A percentile compares a stretch with the other conserved stretches of the same genome.
phyloP scores from a whole-genome alignment of 2,797 vertebrate species.

The Scolopax rusticola region DNA sequence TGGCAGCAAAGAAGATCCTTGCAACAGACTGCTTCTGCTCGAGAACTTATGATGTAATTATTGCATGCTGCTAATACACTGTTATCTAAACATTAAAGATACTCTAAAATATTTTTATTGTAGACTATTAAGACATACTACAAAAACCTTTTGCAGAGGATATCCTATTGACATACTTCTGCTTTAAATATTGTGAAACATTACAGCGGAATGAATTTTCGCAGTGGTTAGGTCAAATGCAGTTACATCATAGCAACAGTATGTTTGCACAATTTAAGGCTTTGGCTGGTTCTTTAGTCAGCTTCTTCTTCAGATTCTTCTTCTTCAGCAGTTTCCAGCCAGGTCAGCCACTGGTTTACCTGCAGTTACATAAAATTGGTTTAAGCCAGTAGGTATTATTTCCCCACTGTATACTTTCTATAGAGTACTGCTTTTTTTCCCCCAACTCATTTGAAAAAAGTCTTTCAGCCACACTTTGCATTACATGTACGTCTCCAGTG shows the following conservation, averaged over 20 bases:
- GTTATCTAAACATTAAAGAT: constrained; percentile 86
- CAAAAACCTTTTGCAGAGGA: constrained; percentile 84
- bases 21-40: constrained; percentile 83
- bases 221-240: constrained; percentile 91
- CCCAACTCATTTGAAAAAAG: fast-evolving
- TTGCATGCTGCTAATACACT: constrained; percentile 87
- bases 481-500: fast-evolving
- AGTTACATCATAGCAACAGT: constrained; percentile 87
- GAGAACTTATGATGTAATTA: constrained; percentile 86
- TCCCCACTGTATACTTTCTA: neutral
- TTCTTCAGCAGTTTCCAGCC: constrained; percentile 98
- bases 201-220: constrained; percentile 91
- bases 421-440: fast-evolving
- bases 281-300: constrained; percentile 91
- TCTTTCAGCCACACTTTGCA: neutral
- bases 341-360: constrained; percentile 99
- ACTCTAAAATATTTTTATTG: constrained; percentile 86
- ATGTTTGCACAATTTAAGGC: constrained; percentile 89
- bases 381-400: neutral
- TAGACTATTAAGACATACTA: constrained; percentile 87
- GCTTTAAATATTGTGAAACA: constrained; percentile 87
- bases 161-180: constrained; percentile 82
- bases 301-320: constrained; percentile 98
- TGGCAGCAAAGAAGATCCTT: constrained; percentile 86
- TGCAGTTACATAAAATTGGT: constrained; percentile 57